Conservation (phyloP, 2,888 invertebrate species). For the Cantharis rufa region DNA sequence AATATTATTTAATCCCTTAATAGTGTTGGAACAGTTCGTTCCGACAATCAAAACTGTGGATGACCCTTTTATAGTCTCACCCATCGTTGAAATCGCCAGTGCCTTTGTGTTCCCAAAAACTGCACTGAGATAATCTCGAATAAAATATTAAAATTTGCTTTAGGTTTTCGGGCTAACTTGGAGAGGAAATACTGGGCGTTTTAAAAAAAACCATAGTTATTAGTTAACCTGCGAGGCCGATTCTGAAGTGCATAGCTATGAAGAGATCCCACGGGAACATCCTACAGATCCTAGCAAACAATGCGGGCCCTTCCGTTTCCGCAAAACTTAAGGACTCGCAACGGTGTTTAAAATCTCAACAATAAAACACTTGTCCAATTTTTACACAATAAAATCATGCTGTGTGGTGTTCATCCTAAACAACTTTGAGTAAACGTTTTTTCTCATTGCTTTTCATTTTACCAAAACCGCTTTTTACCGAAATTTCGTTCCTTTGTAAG, state of each 20-base stretch:
- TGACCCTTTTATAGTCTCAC: not conserved
- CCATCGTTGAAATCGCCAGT: not conserved
- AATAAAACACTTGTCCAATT: constrained; percentile 17
- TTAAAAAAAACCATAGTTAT: not conserved
- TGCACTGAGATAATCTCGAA: not conserved
- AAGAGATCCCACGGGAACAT: constrained; percentile 38
- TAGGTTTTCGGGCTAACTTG: not conserved
- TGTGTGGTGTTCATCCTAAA: constrained; percentile 21
- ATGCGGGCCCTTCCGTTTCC: constrained; percentile 44
- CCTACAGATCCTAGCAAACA: constrained; percentile 27
- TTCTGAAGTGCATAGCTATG: constrained; percentile 18
- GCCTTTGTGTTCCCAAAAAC: not conserved
- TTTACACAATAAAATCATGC: constrained; percentile 19
- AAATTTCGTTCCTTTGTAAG: not conserved
- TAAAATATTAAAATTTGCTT: not conserved
- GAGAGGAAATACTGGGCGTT: not conserved
- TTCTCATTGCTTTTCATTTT: not conserved
- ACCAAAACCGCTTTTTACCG: not conserved
- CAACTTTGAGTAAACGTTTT: not conserved
- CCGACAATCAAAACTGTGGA: not conserved
- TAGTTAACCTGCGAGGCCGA: constrained; percentile 9
- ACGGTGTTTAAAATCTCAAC: constrained; percentile 18
- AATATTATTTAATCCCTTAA: constrained; percentile 23
- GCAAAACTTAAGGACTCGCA: constrained; percentile 29
- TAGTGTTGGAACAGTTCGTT: not conserved